Percentiles rank a stretch among this genome's conserved stretches.
Evolutionary conservation across 2,797 vertebrate species (phyloP).

Genomic region (Tangara arthus): DNA sequence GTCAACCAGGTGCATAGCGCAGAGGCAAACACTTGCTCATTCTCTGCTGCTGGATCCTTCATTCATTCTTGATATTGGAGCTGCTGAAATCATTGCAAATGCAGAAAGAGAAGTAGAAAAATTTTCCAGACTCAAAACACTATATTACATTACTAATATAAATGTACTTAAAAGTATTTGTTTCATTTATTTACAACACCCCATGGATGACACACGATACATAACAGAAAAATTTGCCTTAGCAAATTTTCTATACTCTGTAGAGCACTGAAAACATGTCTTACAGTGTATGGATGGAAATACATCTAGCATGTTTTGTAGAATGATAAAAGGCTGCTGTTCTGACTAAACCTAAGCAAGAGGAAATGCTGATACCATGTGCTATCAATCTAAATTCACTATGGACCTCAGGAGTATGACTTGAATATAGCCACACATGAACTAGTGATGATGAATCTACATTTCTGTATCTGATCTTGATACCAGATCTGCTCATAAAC

Average conservation of each 20-base stretch:
- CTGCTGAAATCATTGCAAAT: background rate
- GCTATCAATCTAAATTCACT: background rate
- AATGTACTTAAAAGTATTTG: background rate
- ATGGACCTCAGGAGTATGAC: background rate
- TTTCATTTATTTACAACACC: background rate
- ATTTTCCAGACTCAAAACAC: background rate
- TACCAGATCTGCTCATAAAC: background rate
- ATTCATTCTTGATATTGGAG: background rate
- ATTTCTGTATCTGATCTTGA: background rate
- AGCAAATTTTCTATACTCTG: background rate
- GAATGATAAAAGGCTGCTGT: background rate
- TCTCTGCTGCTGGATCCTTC: background rate
- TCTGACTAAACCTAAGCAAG: background rate
- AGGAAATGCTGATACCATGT: background rate
- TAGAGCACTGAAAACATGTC: background rate
- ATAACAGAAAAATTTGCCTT: background rate
- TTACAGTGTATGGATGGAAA: background rate
- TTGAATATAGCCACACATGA: background rate
- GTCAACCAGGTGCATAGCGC: background rate
- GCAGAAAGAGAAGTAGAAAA: background rate
- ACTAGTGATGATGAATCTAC: background rate
- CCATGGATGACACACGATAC: rapidly evolving
- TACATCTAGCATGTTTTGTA: background rate
- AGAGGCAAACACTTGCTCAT: background rate
- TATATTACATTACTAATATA: background rate